Percentiles rank a stretch among this genome's conserved stretches.
Conservation (phyloP, 92 coral and sea anemone genomes). For the Epizoanthus stellaris region DNA sequence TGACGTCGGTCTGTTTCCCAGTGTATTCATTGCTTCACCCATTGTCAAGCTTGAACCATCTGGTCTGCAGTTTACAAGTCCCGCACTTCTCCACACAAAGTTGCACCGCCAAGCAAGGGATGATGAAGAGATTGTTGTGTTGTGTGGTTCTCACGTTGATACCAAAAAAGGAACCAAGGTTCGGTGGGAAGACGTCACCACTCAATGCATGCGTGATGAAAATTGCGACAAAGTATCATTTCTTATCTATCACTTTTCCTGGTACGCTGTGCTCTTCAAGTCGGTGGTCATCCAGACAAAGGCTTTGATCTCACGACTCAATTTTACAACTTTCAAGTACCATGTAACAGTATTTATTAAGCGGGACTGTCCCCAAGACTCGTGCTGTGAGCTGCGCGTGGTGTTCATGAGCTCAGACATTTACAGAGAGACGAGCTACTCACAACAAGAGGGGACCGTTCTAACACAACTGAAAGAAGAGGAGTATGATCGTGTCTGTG, state of each 20-base stretch:
- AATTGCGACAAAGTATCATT: too few species aligned
- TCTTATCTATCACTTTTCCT: neutral
- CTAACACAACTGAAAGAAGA: neutral
- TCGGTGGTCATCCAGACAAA: neutral
- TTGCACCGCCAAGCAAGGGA: conserved; percentile 6
- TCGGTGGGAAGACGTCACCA: neutral
- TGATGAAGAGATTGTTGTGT: neutral
- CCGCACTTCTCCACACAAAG: neutral
- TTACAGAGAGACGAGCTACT: neutral
- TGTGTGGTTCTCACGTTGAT: neutral
- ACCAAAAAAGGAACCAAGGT: neutral
- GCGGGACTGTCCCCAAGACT: neutral
- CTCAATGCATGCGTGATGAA: too few species aligned
- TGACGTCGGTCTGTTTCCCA: conserved; percentile 1
- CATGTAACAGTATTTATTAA: neutral
- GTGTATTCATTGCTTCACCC: neutral
- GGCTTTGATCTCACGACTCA: neutral
- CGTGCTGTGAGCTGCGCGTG: too few species aligned
- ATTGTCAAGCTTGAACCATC: too few species aligned
- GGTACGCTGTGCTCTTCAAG: neutral
- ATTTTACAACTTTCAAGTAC: neutral
- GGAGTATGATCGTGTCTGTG: neutral
- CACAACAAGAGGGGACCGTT: neutral
- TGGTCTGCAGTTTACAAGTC: too few species aligned
- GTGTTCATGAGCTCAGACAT: too few species aligned